Evolutionary conservation across 1,140 invertebrate genomes (phyloP), one percentile per base, ranked within the genome.

Genomic region (Sarcophaga bullata): DNA sequence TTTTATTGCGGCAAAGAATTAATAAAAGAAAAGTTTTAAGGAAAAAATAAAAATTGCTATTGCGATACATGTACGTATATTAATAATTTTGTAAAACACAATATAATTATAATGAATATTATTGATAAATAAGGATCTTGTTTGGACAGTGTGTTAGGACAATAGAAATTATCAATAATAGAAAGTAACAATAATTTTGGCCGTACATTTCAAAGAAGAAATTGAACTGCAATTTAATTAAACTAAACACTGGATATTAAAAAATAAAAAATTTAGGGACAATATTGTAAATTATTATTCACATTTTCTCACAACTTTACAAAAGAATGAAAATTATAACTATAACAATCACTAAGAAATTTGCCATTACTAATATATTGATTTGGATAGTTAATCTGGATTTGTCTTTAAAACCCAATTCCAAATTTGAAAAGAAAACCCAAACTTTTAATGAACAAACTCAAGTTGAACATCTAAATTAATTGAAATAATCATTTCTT

Each of bases 101-200:
- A 37, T 37, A 37, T 37, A 37, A 37, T 37, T 37, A 37, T 37
- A 4, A 37, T 37, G 25, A 37, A 37, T 2, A 37, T 37, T 37
- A 37, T 37, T 37, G 25, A 37, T 37, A 37, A 37, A 37, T 37
- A 37, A 37, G 25, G 25, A 37, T 37, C 25, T 37, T 37, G 25
- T 37, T n/a, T 37, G 25, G 25, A 37, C 25, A 37, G 25, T 4
- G 25, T 37, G 25, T 37, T 37, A 37, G 25, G 25, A 37, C 25
- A 37, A 37, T 2, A 37, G n/a, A 68, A 68, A 68, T 25, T 68
- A 2, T 37, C 25, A 37, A 37, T 37, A 37, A 37, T 19, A 68
- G 19, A 68, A 68, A 25, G 5, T 68, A 68, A 68, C 17, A 68
- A 68, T 68, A 19, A 68, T 68, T 68, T 68, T 68, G 62, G 19